A percentile compares a stretch with the other conserved stretches of the same genome.
These are phyloP conservation scores for Tiliacea aurago DNA, from an alignment of 2,888 invertebrate species.

Conservation along the genomic window DNA sequence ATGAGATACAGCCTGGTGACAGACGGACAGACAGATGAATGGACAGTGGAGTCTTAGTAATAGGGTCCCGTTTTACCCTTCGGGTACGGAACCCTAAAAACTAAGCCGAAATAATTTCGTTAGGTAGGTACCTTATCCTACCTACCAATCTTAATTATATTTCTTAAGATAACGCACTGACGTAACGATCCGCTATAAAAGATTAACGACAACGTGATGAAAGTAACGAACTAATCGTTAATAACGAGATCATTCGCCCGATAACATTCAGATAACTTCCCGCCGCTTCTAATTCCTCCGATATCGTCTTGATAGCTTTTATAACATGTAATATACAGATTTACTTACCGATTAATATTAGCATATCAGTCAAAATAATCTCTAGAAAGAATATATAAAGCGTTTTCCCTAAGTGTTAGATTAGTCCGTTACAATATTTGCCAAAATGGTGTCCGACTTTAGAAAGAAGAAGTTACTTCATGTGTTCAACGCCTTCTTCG, in stretches of 20 bases:
- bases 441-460: slow-evolving; percentile 94
- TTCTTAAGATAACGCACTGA: slow-evolving; percentile 36
- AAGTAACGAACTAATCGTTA: slow-evolving; percentile 41
- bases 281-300: slow-evolving; percentile 45
- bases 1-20: too few relatives aligned
- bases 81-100: too few relatives aligned
- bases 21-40: too few relatives aligned
- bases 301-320: slow-evolving; percentile 61
- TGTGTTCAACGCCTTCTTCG: slow-evolving; percentile 96
- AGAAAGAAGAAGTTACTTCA: slow-evolving; percentile 96
- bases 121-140: too few relatives aligned
- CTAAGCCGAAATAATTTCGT: too few relatives aligned
- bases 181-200: slow-evolving; percentile 33
- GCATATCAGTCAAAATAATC: slow-evolving; percentile 59
- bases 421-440: slow-evolving; percentile 39
- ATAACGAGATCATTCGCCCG: slow-evolving; percentile 43
- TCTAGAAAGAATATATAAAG: slow-evolving; percentile 66
- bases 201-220: slow-evolving; percentile 51
- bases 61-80: too few relatives aligned
- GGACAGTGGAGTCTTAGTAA: too few relatives aligned
- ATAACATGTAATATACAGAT: slow-evolving; percentile 40
- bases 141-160: slow-evolving; percentile 42
- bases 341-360: slow-evolving; percentile 36
- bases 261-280: slow-evolving; percentile 40
- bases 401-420: slow-evolving; percentile 9